Conservation (phyloP, 2,113 vertebrate species). For the Lonchura striata region DNA sequence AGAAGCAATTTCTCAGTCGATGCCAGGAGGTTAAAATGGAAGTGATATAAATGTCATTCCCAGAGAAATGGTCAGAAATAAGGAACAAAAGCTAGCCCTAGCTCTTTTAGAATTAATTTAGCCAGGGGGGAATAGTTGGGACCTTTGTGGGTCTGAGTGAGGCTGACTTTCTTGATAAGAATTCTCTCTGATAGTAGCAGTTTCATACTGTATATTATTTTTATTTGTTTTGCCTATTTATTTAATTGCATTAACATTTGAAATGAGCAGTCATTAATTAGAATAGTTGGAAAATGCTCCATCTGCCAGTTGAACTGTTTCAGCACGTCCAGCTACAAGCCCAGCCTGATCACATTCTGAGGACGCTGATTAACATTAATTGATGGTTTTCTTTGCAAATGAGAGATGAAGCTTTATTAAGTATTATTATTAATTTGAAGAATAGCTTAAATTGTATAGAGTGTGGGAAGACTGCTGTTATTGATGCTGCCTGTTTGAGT, state of each 20-base stretch:
- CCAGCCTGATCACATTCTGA: constrained; percentile 23
- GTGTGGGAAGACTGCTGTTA: constrained; percentile 5
- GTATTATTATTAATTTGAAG: constrained; percentile 55
- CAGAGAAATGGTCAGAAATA: constrained; percentile 14
- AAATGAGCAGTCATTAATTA: constrained; percentile 48
- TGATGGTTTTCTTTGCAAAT: constrained; percentile 51
- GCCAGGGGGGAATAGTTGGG: neutral
- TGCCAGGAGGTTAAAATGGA: constrained; percentile 29
- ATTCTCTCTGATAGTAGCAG: neutral
- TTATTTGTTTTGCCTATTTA: constrained; percentile 60
- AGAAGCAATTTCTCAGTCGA: constrained; percentile 1
- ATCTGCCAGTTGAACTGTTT: constrained; percentile 63
- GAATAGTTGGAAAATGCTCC: constrained; percentile 40
- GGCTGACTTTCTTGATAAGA: neutral
- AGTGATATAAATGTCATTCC: constrained; percentile 12
- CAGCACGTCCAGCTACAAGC: constrained; percentile 51
- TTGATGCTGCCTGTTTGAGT: neutral
- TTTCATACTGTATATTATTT: constrained; percentile 16
- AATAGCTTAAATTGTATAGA: constrained; percentile 25
- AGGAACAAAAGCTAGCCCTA: neutral
- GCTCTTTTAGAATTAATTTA: neutral
- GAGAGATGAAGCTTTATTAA: constrained; percentile 56
- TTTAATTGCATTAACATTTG: constrained; percentile 51
- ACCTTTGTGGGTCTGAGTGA: neutral
- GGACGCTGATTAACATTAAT: constrained; percentile 60